Evolutionary conservation across 2,113 vertebrate genomes (phyloP), one percentile per base, ranked within the genome.

Genomic region (Antechinus stuartii): DNA sequence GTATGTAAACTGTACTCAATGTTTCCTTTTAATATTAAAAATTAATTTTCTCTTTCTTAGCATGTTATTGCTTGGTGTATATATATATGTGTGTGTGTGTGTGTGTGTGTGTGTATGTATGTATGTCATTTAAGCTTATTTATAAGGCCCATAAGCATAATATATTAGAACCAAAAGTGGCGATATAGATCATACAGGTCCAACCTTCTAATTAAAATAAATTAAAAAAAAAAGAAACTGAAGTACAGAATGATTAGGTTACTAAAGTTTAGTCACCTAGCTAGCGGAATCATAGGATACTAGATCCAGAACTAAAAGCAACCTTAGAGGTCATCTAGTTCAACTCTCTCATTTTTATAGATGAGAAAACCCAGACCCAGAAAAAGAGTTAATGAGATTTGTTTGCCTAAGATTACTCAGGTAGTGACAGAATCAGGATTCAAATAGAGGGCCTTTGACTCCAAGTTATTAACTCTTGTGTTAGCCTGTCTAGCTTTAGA

Each of bases 1-100:
- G n/a, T 27, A 12, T 91, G 52, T 57, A 93, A 92, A 92, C 47
- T 7, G 23, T 91, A 50, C 27, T 93, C 61, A 91, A 76, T 84
- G 90, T 1, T 42, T 25, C 35, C 35, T 91, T 96, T 92, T 92
- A 92, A 90, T 90, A 25, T 93, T 91, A 95, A 94, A 94, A 95
- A 92, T 42, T 91, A 50, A 10, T 22, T 94, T 91, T 92, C 93
- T 89, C 0, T 95, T 61, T 57, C 53, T 94, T 92, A 55, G 27
- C 50, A 54, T 92, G 61, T 93, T 24, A n/a, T 84, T 84, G 1
- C 68, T 84, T 42, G 68, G 35, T 22, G 12, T 76, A 76, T 76
- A 35, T 12, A 68, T 35, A 14, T n/a, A 9, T 10, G 9, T 52
- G 9, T 52, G 50, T 52, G 9, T 52, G 10, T 52, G 0, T 50